These are phyloP conservation scores for Pseudomyrmex cubaensis DNA, from an alignment of 1,140 invertebrate species.

Conservation along the genomic window DNA sequence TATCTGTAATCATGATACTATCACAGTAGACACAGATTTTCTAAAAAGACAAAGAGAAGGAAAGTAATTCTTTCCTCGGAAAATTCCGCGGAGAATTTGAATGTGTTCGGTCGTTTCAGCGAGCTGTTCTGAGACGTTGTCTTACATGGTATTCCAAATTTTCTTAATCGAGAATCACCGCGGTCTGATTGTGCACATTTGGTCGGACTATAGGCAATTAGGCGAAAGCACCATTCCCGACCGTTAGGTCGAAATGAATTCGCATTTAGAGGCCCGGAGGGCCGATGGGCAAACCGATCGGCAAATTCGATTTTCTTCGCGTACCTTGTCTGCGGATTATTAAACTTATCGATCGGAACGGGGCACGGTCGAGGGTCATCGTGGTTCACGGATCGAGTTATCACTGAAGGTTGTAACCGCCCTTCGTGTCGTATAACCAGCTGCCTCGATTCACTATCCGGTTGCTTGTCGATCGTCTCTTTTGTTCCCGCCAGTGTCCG, in stretches of 20 bases:
- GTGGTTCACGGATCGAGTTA: conserved; percentile 1
- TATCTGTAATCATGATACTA: no score
- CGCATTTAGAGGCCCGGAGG: conserved; percentile 66
- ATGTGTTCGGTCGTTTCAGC: background rate
- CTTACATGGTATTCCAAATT: background rate
- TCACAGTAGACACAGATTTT: background rate
- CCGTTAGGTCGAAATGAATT: conserved; percentile 77
- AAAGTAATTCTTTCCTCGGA: background rate
- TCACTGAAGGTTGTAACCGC: conserved; percentile 22
- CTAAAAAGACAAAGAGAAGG: background rate
- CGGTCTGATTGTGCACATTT: conserved; percentile 38
- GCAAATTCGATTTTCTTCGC: conserved; percentile 72
- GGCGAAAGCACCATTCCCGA: conserved; percentile 63
- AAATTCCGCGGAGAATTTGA: background rate
- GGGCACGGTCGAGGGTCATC: background rate
- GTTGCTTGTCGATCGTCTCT: background rate
- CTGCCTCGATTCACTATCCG: conserved; percentile 30
- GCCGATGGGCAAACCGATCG: conserved; percentile 72
- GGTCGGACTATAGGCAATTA: conserved; percentile 61
- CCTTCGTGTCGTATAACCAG: conserved; percentile 30
- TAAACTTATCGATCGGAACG: conserved; percentile 67
- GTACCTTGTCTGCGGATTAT: conserved; percentile 68
- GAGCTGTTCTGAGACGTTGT: background rate
- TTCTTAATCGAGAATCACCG: conserved; percentile 47
- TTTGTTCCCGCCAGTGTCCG: background rate